Conservation (phyloP, 2,888 invertebrate species). For the Incurvaria masculella region DNA sequence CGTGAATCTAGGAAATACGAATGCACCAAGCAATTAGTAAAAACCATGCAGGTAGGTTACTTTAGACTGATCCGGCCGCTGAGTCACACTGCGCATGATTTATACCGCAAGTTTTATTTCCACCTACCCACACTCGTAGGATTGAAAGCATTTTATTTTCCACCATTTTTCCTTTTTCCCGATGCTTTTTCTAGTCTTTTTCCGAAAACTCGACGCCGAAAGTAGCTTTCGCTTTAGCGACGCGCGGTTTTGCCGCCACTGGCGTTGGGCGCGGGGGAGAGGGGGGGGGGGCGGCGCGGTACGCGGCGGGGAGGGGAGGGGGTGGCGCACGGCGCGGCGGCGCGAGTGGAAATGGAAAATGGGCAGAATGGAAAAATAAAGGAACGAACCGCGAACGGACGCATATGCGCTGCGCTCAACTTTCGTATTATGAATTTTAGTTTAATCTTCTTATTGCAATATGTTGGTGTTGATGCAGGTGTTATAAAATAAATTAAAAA, state of each 20-base stretch:
- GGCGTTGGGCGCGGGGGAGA: background rate
- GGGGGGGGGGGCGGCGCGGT: background rate
- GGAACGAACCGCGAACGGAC: constrained; percentile 22
- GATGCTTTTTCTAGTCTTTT: constrained; percentile 26
- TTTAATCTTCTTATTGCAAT: too few relatives aligned
- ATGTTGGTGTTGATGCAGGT: too few relatives aligned
- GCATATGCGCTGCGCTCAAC: constrained; percentile 41
- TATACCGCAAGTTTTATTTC: constrained; percentile 39
- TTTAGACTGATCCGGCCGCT: background rate
- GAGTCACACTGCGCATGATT: background rate
- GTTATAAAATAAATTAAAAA: too few relatives aligned
- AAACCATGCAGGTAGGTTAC: too few relatives aligned
- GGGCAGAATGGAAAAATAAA: constrained; percentile 32
- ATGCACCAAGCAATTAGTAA: too few relatives aligned
- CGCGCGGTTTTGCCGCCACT: background rate
- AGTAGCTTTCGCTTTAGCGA: constrained; percentile 44
- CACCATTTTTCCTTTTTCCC: constrained; percentile 46
- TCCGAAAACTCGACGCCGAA: constrained; percentile 43
- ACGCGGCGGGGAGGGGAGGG: background rate
- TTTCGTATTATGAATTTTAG: constrained; percentile 28
- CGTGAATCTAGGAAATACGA: too few relatives aligned
- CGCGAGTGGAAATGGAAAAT: constrained; percentile 39
- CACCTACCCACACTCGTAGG: constrained; percentile 37
- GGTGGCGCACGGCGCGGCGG: too few relatives aligned
- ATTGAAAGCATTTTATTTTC: constrained; percentile 31